A percentile compares a stretch with the other conserved stretches of the same genome.
phyloP scores from a whole-genome alignment of 30 jellyfish, hydroid and myxozoan species.

The Turritopsis dohrnii region DNA sequence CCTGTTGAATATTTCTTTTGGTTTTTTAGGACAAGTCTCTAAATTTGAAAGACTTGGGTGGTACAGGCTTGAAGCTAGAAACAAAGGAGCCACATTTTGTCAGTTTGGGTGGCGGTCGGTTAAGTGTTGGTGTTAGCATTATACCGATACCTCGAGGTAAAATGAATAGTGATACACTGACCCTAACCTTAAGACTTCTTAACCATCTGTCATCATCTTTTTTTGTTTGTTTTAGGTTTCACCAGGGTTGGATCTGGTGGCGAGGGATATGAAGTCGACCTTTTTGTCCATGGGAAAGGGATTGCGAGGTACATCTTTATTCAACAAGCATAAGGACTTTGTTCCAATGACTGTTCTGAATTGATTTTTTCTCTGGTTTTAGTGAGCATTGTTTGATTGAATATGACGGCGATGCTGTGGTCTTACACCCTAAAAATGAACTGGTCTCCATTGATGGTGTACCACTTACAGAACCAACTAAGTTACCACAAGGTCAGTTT shows the following conservation, averaged over 20 bases:
- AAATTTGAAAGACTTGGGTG: slow-evolving; percentile 85
- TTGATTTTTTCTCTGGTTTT: neutral
- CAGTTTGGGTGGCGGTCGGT: slow-evolving; percentile 98
- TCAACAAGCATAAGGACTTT: no score
- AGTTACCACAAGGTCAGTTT: slow-evolving; percentile 72
- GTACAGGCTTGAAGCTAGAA: slow-evolving; percentile 79
- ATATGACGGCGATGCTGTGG: slow-evolving; percentile 96
- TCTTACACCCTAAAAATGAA: slow-evolving; percentile 87
- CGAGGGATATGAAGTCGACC: slow-evolving; percentile 62
- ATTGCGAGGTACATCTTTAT: slow-evolving; percentile 53
- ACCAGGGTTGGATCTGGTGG: slow-evolving; percentile 73
- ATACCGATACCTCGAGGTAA: slow-evolving; percentile 81
- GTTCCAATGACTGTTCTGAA: neutral
- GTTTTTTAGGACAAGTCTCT: slow-evolving; percentile 66
- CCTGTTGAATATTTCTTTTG: neutral
- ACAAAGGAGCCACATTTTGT: slow-evolving; percentile 97
- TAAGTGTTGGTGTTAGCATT: slow-evolving; percentile 95
- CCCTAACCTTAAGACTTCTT: neutral
- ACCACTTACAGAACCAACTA: slow-evolving; percentile 88
- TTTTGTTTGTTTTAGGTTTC: slow-evolving; percentile 69
- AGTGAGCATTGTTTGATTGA: slow-evolving; percentile 88
- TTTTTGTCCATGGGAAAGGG: slow-evolving; percentile 85
- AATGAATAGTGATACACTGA: neutral
- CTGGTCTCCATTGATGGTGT: slow-evolving; percentile 89
- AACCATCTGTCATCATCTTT: no score